phyloP scores from a whole-genome alignment of 2,797 vertebrate species.

The Melanotaenia boesemani region DNA sequence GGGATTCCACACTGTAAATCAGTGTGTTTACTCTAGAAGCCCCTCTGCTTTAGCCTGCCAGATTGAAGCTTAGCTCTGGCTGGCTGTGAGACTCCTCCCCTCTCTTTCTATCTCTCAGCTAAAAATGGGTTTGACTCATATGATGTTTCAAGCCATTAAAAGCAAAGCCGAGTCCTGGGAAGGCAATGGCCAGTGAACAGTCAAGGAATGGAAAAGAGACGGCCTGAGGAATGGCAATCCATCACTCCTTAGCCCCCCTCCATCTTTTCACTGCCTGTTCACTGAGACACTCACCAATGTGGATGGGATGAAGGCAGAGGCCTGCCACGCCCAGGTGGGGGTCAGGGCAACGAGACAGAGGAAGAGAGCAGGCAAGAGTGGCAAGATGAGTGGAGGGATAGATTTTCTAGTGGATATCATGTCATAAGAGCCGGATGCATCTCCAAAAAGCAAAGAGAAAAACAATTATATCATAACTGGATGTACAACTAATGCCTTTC shows the following conservation, averaged over 20 bases:
- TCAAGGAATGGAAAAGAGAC: slow-evolving; percentile 48
- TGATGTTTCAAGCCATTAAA: slow-evolving; percentile 83
- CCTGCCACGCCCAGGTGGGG: slow-evolving; percentile 52
- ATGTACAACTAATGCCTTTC: neutral
- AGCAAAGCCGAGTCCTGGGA: slow-evolving; percentile 73
- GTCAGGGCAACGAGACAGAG: slow-evolving; percentile 29
- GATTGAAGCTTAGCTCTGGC: slow-evolving; percentile 41
- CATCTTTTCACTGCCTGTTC: slow-evolving; percentile 54
- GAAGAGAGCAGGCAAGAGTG: slow-evolving; percentile 1
- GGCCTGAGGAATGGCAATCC: slow-evolving; percentile 64
- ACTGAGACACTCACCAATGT: slow-evolving; percentile 49
- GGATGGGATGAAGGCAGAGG: slow-evolving; percentile 29
- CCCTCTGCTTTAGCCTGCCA: slow-evolving; percentile 58
- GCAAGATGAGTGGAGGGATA: slow-evolving; percentile 12
- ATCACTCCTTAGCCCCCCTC: slow-evolving; percentile 64
- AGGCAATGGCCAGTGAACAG: slow-evolving; percentile 62
- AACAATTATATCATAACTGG: neutral
- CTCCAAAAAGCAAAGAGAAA: slow-evolving; percentile 21
- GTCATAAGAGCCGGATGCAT: slow-evolving; percentile 52
- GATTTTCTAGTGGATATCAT: slow-evolving; percentile 33
- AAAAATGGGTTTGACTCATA: slow-evolving; percentile 69
- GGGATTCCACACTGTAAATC: slow-evolving; percentile 52
- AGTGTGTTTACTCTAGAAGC: slow-evolving; percentile 41
- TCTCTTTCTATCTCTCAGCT: slow-evolving; percentile 31
- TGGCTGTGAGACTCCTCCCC: slow-evolving; percentile 44